A percentile compares a stretch with the other conserved stretches of the same genome.
These are phyloP conservation scores for Alouatta caraya DNA, from an alignment of 2,797 vertebrate genomes.

Conservation along the genomic window DNA sequence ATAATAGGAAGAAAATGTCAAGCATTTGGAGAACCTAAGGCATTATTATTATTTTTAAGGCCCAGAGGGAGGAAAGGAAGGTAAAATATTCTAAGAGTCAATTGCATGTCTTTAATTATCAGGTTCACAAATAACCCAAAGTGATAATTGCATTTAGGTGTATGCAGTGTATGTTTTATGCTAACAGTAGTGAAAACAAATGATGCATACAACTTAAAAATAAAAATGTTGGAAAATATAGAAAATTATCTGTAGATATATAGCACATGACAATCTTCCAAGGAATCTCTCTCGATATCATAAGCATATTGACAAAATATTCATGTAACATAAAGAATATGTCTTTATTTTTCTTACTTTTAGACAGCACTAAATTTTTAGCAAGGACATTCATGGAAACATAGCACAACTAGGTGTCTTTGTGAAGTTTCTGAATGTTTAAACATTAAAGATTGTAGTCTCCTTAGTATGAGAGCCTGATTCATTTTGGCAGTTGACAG, in stretches of 20 bases:
- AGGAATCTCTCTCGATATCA: background rate
- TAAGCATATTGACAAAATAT: background rate
- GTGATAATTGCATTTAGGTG: background rate
- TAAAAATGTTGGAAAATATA: background rate
- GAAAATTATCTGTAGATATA: background rate
- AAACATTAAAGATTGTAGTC: conserved; percentile 60
- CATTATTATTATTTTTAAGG: background rate
- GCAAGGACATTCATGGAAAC: background rate
- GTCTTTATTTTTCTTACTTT: conserved; percentile 26
- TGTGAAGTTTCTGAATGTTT: conserved; percentile 24
- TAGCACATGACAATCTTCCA: background rate
- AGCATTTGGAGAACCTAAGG: background rate
- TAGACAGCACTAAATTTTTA: background rate
- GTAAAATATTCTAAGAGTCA: background rate
- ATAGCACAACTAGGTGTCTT: background rate
- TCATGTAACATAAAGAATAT: conserved; percentile 15
- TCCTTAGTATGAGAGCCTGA: conserved; percentile 11
- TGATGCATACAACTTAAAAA: background rate
- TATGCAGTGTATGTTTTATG: background rate
- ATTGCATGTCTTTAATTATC: background rate
- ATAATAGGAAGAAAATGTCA: background rate
- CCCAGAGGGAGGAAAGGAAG: background rate
- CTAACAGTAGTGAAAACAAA: background rate
- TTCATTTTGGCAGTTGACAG: conserved; percentile 50
- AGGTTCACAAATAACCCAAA: background rate